Evolutionary conservation across 2,797 vertebrate species (phyloP).

Genomic region (Acridotheres tristis): DNA sequence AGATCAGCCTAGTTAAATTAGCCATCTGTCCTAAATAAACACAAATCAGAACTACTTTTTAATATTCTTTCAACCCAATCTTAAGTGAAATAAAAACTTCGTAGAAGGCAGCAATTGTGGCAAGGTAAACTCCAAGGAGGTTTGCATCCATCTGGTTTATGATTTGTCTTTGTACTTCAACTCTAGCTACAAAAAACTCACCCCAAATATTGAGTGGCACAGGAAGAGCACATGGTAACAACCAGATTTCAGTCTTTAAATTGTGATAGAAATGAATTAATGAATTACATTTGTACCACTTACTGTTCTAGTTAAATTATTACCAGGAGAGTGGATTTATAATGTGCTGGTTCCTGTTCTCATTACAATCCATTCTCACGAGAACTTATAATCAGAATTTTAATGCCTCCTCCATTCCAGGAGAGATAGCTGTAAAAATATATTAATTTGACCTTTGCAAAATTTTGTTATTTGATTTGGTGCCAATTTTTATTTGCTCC

Average conservation of each 20-base stretch:
- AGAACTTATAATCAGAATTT: slow-evolving; percentile 63
- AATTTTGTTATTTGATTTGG: slow-evolving; percentile 49
- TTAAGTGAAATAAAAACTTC: not conserved
- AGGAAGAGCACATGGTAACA: not conserved
- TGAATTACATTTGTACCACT: slow-evolving; percentile 58
- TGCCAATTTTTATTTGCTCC: slow-evolving; percentile 36
- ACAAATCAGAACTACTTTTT: not conserved
- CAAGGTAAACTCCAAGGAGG: not conserved
- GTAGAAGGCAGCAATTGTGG: not conserved
- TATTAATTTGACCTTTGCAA: slow-evolving; percentile 62
- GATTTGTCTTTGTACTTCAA: not conserved
- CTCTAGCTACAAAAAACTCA: not conserved
- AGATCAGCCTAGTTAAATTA: slow-evolving; percentile 4
- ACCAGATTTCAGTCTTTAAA: slow-evolving; percentile 14
- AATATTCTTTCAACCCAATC: not conserved
- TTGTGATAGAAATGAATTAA: slow-evolving; percentile 57
- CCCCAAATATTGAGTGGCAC: not conserved
- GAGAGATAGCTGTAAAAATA: slow-evolving; percentile 52
- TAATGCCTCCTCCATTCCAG: slow-evolving; percentile 16
- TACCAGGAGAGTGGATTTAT: slow-evolving; percentile 60
- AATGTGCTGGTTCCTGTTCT: slow-evolving; percentile 59
- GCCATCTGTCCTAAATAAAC: slow-evolving; percentile 19
- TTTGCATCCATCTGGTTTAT: not conserved
- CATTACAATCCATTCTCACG: slow-evolving; percentile 59
- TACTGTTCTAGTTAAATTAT: slow-evolving; percentile 67